Evolutionary conservation across 2,113 vertebrate species (phyloP), one percentile per base, ranked within the genome.

Genomic region (Cololabis saira): DNA sequence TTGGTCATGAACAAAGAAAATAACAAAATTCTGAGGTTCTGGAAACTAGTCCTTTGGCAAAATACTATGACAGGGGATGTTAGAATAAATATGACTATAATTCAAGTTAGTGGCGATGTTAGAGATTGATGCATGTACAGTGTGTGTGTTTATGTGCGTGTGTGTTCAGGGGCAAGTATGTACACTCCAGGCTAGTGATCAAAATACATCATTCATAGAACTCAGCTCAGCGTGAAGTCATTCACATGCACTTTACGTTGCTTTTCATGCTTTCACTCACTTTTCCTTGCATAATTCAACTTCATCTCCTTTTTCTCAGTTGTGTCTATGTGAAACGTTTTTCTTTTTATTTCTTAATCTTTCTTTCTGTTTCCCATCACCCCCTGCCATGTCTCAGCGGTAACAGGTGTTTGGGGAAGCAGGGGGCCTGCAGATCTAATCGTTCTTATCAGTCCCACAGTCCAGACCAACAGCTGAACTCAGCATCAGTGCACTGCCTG

Each of bases 381-480:
- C 41, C 37, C 74, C 64, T 9, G 42, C 75, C 58, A 67, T 60
- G 71, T 57, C 84, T 84, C 84, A 68, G 74, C 82, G 71, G 76
- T 84, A 87, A 85, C 85, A 89, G 89, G 87, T 89, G 87, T 85
- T 82, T 50, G 19, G 42, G 60, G 60, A 78, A 69, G 76, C 67
- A 21, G 87, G 87, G 79, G 76, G 82, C 59, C 84, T 22, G 71
- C 37, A 10, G 60, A 83, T 84, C 77, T 89, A 88, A 90, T 84
- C 84, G 84, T 81, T 85, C 74, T 85, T 83, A 88, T 88, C 85
- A 80, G 80, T 80, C 62, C 59, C 40, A 71, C 59, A 64, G 76
- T 83, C 72, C 78, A 84, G 74, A 48, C 50, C 55, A 71, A 78
- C 87, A 84, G 86, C 86, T 87, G 79, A 84, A 67, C 78, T 58